Evolutionary conservation across 2,888 invertebrate genomes (phyloP).

Genomic region (Craniophora ligustri): DNA sequence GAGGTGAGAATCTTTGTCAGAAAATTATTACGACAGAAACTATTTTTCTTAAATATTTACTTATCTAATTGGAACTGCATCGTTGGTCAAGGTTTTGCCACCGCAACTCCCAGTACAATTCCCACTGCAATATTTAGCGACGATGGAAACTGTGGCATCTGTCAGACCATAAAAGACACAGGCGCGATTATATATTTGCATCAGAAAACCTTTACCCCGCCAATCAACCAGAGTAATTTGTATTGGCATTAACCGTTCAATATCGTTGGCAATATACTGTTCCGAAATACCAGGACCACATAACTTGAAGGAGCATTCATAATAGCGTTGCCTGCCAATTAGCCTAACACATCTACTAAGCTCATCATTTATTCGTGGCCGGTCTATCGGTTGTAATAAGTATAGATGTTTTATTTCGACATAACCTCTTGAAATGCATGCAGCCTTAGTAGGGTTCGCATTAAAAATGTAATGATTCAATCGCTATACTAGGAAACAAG

Average conservation of each 20-base stretch:
- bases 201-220: too few species aligned
- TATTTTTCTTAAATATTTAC: too few species aligned
- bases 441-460: slow-evolving; percentile 53
- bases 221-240: slow-evolving; percentile 3
- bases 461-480: slow-evolving; percentile 82
- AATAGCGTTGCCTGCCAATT: slow-evolving; percentile 1
- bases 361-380: slow-evolving; percentile 36
- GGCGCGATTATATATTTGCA: too few species aligned
- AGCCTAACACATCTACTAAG: not conserved
- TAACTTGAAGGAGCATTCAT: slow-evolving; percentile 6
- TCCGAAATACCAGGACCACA: slow-evolving; percentile 28
- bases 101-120: too few species aligned
- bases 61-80: too few species aligned
- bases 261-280: not conserved
- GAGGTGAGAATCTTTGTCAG: too few species aligned
- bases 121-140: too few species aligned
- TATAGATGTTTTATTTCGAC: slow-evolving; percentile 67
- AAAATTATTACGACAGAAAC: too few species aligned
- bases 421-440: slow-evolving; percentile 42
- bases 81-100: too few species aligned
- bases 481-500: slow-evolving; percentile 74
- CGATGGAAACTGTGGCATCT: too few species aligned
- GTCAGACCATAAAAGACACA: too few species aligned
- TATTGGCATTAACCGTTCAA: not conserved
- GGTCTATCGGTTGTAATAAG: slow-evolving; percentile 61